Percentiles rank a stretch among this genome's conserved stretches.
Evolutionary conservation across 2,797 vertebrate genomes (phyloP).

Genomic region (Ibycter americanus): DNA sequence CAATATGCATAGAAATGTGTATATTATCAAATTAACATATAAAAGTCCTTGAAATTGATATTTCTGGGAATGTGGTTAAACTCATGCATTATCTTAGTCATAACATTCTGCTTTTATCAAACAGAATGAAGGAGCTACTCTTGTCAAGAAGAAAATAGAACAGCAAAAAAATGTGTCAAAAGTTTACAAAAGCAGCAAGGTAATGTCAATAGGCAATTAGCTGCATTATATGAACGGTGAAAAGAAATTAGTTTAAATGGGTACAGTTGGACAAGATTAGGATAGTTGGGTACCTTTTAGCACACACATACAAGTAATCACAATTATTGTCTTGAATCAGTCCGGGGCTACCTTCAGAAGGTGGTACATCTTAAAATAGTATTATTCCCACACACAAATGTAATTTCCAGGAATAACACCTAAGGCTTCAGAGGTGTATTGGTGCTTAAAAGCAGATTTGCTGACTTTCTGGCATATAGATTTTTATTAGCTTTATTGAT

Average conservation of each 20-base stretch:
- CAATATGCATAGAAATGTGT: neutral
- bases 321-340: neutral
- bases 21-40: conserved; percentile 7
- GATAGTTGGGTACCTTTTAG: neutral
- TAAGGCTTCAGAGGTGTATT: neutral
- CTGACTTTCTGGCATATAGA: neutral
- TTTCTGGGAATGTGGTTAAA: neutral
- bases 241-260: neutral
- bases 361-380: neutral
- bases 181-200: neutral
- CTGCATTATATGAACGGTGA: neutral
- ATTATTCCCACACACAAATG: neutral
- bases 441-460: neutral
- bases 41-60: neutral
- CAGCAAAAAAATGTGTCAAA: neutral
- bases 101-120: neutral
- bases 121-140: neutral
- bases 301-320: neutral
- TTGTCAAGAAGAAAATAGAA: neutral
- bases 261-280: neutral
- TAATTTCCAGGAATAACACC: neutral
- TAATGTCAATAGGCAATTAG: neutral
- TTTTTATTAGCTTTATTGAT: neutral
- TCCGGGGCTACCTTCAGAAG: neutral
- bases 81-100: neutral